Evolutionary conservation across 2,797 vertebrate genomes (phyloP), one percentile per base, ranked within the genome.

Genomic region (Eulemur albifrons): DNA sequence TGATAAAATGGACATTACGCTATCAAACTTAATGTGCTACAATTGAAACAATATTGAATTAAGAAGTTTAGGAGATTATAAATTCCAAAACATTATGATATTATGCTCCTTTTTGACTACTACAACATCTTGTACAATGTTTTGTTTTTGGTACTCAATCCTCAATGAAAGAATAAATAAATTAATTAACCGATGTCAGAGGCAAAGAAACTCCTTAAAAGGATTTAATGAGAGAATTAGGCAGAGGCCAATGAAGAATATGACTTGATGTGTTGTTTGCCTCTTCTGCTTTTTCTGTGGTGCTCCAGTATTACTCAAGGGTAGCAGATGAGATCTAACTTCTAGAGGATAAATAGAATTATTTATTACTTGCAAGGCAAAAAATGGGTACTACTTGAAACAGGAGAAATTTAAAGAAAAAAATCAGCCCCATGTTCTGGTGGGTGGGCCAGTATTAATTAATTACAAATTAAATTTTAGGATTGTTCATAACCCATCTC

Each of bases 381-480:
- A 95, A 80, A 81, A 52, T 1, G 7, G 32, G 12, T 45, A 76
- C 11, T 87, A 63, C 63, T 81, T 86, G 25, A 96, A 92, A 93
- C 3, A 87, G 32, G 32, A 96, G 45, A 73, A 69, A 73, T 76
- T 90, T 80, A 25, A n/a, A 86, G 17, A 92, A 88, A 35, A 54
- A 84, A 92, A 43, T 80, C 48, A 87, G 45, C 21, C 27, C 84
- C 32, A 35, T 59, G n/a, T 90, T 93, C n/a, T 5, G 21, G 48
- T 72, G 30, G 85, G 75, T 92, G 23, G 80, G 15, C 35, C 54
- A 76, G 43, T 90, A 45, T 92, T 94, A 94, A 94, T 97, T 54
- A 83, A 88, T 90, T 91, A 73, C 67, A 93, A 93, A 93, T 96
- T 93, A 87, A 95, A 77, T 92, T 40, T 94, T 94, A 54, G 27